Percentiles rank a stretch among this genome's conserved stretches.
Evolutionary conservation across 2,888 invertebrate genomes (phyloP).

Genomic region (Melipona bicolor): DNA sequence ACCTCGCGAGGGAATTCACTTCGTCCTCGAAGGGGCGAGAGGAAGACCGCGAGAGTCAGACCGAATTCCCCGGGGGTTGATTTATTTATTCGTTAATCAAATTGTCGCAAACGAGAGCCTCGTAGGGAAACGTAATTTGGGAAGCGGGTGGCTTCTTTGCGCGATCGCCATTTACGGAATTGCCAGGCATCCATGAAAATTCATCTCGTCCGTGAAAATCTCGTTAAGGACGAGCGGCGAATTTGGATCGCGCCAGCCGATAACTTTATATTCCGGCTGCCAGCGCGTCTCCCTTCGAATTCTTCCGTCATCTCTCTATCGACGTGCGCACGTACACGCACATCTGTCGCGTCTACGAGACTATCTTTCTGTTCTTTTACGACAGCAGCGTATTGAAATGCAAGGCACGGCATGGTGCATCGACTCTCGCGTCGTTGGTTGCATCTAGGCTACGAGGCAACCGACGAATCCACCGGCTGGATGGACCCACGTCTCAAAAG

Average conservation of each 20-base stretch:
- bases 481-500: background rate
- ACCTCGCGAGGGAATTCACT: background rate
- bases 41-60: background rate
- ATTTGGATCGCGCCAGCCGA: conserved; percentile 18
- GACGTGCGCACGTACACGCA: background rate
- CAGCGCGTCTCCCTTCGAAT: background rate
- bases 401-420: background rate
- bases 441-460: background rate
- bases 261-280: conserved; percentile 21
- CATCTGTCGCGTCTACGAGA: no score
- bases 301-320: background rate
- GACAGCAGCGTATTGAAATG: background rate
- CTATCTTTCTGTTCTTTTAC: background rate
- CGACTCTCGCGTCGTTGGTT: conserved; percentile 10
- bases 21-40: background rate
- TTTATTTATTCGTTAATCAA: conserved; percentile 34
- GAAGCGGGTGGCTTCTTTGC: background rate
- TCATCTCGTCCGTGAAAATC: conserved; percentile 16
- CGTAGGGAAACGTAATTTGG: background rate
- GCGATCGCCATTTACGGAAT: conserved; percentile 10
- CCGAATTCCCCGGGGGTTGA: background rate
- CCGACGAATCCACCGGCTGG: background rate
- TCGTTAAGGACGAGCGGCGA: conserved; percentile 25
- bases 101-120: background rate
- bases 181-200: conserved; percentile 17